These are phyloP conservation scores for Drosophila aldrichi DNA, from an alignment of 2,888 invertebrate genomes.

Conservation along the genomic window DNA sequence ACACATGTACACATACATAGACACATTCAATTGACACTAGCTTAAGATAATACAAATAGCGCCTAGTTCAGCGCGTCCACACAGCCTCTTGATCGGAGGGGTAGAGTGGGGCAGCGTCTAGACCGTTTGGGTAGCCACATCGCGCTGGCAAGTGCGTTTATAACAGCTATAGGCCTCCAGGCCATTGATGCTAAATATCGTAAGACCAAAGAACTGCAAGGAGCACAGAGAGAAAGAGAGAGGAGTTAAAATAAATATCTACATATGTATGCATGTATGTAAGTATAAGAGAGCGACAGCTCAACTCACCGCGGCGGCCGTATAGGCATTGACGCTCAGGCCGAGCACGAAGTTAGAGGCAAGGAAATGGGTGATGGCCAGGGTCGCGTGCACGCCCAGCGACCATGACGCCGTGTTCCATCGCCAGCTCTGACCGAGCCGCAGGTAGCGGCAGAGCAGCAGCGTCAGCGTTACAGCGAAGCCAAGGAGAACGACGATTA, in stretches of 20 bases:
- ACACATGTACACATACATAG: not conserved
- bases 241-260: not conserved
- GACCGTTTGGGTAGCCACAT: slow-evolving; percentile 63
- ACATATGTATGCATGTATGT: not conserved
- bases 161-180: slow-evolving; percentile 63
- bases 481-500: slow-evolving; percentile 57
- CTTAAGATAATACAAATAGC: slow-evolving; percentile 29
- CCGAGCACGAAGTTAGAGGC: slow-evolving; percentile 67
- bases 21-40: slow-evolving; percentile 26
- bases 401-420: slow-evolving; percentile 62
- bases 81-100: slow-evolving; percentile 6
- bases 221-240: not conserved
- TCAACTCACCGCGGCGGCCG: slow-evolving; percentile 67
- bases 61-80: slow-evolving; percentile 9
- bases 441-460: slow-evolving; percentile 64
- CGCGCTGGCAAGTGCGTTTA: slow-evolving; percentile 65
- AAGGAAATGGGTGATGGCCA: slow-evolving; percentile 60
- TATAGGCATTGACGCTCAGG: slow-evolving; percentile 55
- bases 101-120: slow-evolving; percentile 19
- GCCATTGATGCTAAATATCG: slow-evolving; percentile 62
- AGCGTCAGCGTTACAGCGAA: slow-evolving; percentile 51
- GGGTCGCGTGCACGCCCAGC: slow-evolving; percentile 46
- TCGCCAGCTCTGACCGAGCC: slow-evolving; percentile 63
- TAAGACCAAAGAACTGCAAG: slow-evolving; percentile 62
- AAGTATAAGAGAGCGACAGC: not conserved